A percentile compares a stretch with the other conserved stretches of the same genome.
phyloP scores from a whole-genome alignment of 2,888 invertebrate species.

The Psococerastis gibbosa region DNA sequence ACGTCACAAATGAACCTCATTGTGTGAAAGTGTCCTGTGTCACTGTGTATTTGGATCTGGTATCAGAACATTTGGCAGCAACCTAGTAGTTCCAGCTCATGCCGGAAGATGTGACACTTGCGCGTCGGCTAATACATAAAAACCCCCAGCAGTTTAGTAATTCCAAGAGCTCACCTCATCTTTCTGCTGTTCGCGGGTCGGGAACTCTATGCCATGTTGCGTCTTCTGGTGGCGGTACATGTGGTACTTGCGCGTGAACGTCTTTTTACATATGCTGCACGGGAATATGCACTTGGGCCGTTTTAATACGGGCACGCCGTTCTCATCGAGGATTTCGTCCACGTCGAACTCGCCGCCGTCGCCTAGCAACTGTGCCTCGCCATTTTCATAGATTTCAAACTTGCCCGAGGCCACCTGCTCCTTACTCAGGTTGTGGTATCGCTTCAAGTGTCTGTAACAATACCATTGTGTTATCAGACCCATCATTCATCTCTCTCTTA shows the following conservation, averaged over 20 bases:
- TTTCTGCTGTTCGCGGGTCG: conserved; percentile 3
- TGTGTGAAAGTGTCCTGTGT: no score
- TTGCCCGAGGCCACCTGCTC: conserved; percentile 5
- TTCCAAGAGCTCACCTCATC: background rate
- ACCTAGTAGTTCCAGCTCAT: no score
- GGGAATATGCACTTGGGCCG: conserved; percentile 15
- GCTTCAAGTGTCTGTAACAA: conserved; percentile 6
- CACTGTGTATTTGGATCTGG: no score
- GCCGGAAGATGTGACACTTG: no score
- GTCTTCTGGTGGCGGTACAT: conserved; percentile 18
- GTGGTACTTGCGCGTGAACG: conserved; percentile 20
- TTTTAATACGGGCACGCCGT: conserved; percentile 2
- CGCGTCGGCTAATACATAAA: no score
- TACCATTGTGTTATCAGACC: no score
- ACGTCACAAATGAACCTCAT: no score
- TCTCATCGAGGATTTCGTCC: conserved; percentile 4
- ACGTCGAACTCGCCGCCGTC: background rate
- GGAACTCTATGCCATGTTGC: conserved; percentile 13
- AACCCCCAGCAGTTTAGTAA: no score
- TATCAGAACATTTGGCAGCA: no score
- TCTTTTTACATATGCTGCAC: conserved; percentile 18
- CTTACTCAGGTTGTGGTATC: conserved; percentile 6
- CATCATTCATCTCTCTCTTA: no score
- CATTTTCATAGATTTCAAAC: conserved; percentile 6
- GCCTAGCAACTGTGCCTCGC: background rate